These are phyloP conservation scores for Poecilus cupreus DNA, from an alignment of 2,888 invertebrate species.

Conservation along the genomic window DNA sequence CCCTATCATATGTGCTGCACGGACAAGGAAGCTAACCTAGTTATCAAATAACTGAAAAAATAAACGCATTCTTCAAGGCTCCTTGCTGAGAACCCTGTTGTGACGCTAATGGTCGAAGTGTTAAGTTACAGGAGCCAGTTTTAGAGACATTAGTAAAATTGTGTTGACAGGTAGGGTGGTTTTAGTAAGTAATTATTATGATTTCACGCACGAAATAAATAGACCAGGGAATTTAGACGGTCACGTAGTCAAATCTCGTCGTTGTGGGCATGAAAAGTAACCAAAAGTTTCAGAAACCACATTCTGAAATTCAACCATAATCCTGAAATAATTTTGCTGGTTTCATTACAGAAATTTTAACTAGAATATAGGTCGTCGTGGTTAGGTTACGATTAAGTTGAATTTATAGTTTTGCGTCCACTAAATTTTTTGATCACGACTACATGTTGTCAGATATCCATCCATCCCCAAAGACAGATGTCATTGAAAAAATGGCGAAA, in stretches of 20 bases:
- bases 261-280: too few species aligned
- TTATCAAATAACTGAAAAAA: conserved; percentile 30
- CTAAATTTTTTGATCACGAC: too few species aligned
- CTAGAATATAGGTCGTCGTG: too few species aligned
- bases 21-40: not conserved
- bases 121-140: conserved; percentile 14
- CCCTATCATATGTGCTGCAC: not conserved
- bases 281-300: too few species aligned
- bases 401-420: too few species aligned
- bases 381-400: too few species aligned
- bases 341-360: too few species aligned
- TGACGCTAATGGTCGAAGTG: conserved; percentile 22
- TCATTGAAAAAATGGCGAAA: too few species aligned
- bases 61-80: not conserved
- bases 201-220: conserved; percentile 44
- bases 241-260: not conserved
- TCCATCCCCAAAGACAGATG: too few species aligned
- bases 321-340: too few species aligned
- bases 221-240: not conserved
- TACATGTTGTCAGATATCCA: too few species aligned
- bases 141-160: conserved; percentile 13
- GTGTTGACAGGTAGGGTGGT: conserved; percentile 43
- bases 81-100: not conserved
- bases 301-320: too few species aligned
- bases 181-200: conserved; percentile 47